A percentile compares a stretch with the other conserved stretches of the same genome.
Conservation (phyloP, 1,140 invertebrate species). For the Philopotamus ludificatus region DNA sequence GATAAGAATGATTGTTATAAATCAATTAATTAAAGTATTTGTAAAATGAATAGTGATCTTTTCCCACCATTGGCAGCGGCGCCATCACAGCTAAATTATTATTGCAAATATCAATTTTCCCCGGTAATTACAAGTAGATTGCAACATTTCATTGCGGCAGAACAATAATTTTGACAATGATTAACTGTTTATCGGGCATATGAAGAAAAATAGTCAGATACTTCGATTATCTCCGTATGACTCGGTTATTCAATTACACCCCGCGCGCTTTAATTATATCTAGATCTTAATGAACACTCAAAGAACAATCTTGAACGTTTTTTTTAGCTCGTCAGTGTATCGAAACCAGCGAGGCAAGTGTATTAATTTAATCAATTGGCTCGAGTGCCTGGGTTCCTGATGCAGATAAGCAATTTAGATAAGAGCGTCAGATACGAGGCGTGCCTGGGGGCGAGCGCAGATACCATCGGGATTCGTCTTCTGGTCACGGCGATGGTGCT, state of each 20-base stretch:
- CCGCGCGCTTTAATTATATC: not conserved
- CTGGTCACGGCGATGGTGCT: conserved; percentile 20
- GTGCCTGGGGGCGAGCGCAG: not conserved
- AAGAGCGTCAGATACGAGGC: conserved; percentile 16
- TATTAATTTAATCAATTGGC: conserved; percentile 36
- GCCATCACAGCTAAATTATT: too few relatives aligned
- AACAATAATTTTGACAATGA: too few relatives aligned
- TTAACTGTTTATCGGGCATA: too few relatives aligned
- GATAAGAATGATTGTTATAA: too few relatives aligned
- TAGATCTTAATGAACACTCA: not conserved
- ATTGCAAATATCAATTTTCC: too few relatives aligned
- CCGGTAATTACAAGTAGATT: too few relatives aligned
- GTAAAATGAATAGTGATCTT: too few relatives aligned
- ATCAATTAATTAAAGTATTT: too few relatives aligned
- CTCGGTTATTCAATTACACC: not conserved
- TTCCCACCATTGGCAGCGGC: too few relatives aligned
- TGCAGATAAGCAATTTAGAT: conserved; percentile 37
- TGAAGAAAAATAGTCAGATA: too few relatives aligned
- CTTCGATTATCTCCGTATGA: too few relatives aligned
- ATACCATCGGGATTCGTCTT: conserved; percentile 26
- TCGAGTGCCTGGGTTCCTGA: conserved; percentile 15
- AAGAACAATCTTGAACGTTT: not conserved
- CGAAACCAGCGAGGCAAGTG: conserved; percentile 21
- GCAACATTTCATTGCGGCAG: too few relatives aligned
- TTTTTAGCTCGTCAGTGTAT: conserved; percentile 11